phyloP scores from a whole-genome alignment of 37 sponge, comb jelly and placozoan genomes.

The Chondrilla cf. caribensis region DNA sequence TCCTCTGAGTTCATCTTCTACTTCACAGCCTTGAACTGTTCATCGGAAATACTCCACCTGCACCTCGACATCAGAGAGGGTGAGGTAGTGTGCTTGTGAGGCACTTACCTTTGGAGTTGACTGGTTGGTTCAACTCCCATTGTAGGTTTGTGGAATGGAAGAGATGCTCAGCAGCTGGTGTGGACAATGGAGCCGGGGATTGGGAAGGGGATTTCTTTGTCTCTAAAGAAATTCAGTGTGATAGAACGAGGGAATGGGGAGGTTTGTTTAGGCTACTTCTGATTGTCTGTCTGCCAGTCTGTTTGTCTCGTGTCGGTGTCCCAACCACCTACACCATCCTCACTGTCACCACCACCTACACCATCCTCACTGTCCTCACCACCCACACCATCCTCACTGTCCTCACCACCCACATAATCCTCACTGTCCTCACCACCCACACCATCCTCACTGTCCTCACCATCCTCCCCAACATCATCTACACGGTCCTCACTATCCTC shows the following conservation, averaged over 20 bases:
- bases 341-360: neutral
- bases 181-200: neutral
- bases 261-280: neutral
- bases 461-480: neutral
- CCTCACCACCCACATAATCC: neutral
- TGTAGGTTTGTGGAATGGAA: neutral
- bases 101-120: no score
- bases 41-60: neutral
- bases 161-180: neutral
- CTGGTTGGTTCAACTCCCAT: neutral
- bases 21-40: neutral
- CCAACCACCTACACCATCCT: neutral
- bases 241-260: neutral
- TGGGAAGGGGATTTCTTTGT: neutral
- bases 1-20: neutral
- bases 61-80: neutral
- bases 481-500: conserved; percentile 21
- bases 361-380: conserved; percentile 11
- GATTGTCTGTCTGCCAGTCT: neutral
- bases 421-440: neutral
- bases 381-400: conserved; percentile 1
- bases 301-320: neutral
- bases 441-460: conserved; percentile 27
- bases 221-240: neutral
- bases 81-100: no score